Base-by-base conservation (phyloP, 2,797 vertebrate genomes). In the Eulemur rubriventer region DNA sequence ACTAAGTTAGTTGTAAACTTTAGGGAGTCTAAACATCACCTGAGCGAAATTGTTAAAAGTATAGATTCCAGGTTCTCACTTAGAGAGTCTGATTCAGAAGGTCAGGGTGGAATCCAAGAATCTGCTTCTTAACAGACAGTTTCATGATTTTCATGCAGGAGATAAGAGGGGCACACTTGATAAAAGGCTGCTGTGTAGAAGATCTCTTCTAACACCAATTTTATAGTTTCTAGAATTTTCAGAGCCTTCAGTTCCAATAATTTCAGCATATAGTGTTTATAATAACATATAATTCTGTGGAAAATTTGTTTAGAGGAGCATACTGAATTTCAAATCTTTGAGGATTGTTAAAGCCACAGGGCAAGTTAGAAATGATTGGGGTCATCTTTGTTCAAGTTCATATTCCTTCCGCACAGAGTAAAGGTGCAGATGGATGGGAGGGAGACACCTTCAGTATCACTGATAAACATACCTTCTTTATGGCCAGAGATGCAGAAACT, bases 261-360 rank as follows among this genome's bases (percentile, higher is more conserved):
- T 89, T 91, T 91, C 52, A 57, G 35, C 18, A 35, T 81, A 4
- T 3, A 17, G 11, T 88, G 13, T 70, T 86, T 33, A 59, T 43
- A 59, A 81, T 12, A 33, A 11, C 28, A 61, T 41, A 61, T 61
- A 43, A 41, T 80, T 80, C 52, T 80, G 22, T 65, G 33, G 43
- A 73, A 91, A 88, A 41, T 85, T 67, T 89, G 24, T 48, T 83
- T 89, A 70, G 35, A 9, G 24, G 30, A 73, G 4, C 10, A n/a
- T 46, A 85, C 6, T 92, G 72, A 81, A 92, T 95, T 83, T 91
- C 24, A 69, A 46, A 79, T 91, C 16, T 70, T 69, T 65, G 80
- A 30, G 50, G 30, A 90, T 43, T 79, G 85, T 70, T 69, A 67
- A 85, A 92, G 17, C 8, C n/a, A 4, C 10, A 63, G 22, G 81